A percentile compares a stretch with the other conserved stretches of the same genome.
Evolutionary conservation across 2,888 invertebrate genomes (phyloP).

Genomic region (Slavum lentiscoides): DNA sequence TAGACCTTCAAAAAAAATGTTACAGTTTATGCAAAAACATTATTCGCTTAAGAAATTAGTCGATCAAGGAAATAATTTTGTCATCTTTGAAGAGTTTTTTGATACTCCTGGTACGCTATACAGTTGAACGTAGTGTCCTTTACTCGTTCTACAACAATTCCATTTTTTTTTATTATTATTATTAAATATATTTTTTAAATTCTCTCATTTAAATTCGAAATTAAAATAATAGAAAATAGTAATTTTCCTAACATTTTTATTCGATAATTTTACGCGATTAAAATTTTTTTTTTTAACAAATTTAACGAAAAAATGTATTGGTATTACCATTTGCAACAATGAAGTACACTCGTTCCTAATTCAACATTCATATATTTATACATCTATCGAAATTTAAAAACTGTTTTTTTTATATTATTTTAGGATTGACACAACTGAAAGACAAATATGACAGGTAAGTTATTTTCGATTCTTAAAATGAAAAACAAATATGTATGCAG

Average conservation of each 20-base stretch:
- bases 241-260: no score
- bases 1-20: constrained; percentile 86
- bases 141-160: background rate
- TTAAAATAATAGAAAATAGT: no score
- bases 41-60: constrained; percentile 72
- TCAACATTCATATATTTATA: background rate
- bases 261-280: no score
- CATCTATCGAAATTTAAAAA: background rate
- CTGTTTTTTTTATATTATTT: constrained; percentile 13
- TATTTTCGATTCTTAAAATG: background rate
- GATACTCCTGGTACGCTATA: constrained; percentile 31
- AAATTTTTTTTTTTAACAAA: no score
- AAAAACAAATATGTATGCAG: background rate
- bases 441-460: constrained; percentile 42
- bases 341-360: no score
- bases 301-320: no score
- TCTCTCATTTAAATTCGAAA: background rate
- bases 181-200: background rate
- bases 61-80: constrained; percentile 86
- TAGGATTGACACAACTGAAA: constrained; percentile 41
- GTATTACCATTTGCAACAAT: no score
- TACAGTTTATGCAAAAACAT: constrained; percentile 82
- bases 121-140: background rate
- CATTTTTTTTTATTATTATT: background rate
- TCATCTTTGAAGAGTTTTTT: constrained; percentile 82